Conservation (phyloP, 2,797 vertebrate species). For the Esox masquinongy region DNA sequence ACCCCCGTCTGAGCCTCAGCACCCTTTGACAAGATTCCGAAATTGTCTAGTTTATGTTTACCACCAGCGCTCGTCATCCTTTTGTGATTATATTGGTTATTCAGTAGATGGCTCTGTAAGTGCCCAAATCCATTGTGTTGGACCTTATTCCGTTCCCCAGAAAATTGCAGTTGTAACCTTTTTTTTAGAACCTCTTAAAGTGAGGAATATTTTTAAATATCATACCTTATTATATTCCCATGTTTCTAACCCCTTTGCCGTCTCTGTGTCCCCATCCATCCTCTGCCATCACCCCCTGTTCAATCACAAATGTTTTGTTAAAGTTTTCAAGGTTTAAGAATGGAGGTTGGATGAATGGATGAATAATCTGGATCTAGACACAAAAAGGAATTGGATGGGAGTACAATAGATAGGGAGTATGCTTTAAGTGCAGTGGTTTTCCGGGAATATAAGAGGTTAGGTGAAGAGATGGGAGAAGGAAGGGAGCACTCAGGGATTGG, state of each 20-base stretch:
- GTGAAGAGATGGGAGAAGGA: not conserved
- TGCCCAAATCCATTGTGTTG: too few relatives aligned
- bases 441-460: not conserved
- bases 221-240: not conserved
- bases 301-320: not conserved
- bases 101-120: too few relatives aligned
- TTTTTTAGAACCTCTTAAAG: not conserved
- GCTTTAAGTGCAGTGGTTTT: too few relatives aligned
- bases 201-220: not conserved
- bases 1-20: conserved; percentile 6
- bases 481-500: not conserved
- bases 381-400: too few relatives aligned
- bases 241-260: not conserved
- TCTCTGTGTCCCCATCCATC: not conserved
- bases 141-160: too few relatives aligned
- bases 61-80: too few relatives aligned
- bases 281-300: not conserved
- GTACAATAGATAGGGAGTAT: too few relatives aligned
- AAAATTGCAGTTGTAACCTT: too few relatives aligned
- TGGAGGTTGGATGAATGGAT: too few relatives aligned
- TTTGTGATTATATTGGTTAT: too few relatives aligned
- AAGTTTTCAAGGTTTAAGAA: not conserved
- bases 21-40: too few relatives aligned
- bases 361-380: not conserved
- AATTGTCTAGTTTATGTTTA: too few relatives aligned